Conservation (phyloP, 2,888 invertebrate species). For the Chesias legatella region DNA sequence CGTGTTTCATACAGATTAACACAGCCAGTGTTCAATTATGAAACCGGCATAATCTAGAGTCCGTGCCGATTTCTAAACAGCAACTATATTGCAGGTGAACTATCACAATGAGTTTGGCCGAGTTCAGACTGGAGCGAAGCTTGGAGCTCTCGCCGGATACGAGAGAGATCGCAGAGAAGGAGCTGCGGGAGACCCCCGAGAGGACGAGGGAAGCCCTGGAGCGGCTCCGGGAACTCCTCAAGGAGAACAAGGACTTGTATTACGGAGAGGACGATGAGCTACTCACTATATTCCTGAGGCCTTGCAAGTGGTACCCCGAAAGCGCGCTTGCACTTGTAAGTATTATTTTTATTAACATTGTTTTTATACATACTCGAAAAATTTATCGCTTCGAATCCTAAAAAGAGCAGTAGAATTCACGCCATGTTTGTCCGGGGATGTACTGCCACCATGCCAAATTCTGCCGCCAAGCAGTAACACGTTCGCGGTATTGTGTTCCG, state of each 20-base stretch:
- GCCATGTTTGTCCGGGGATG: no score
- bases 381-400: no score
- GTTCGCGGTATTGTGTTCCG: no score
- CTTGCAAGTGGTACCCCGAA: slow-evolving; percentile 91
- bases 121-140: slow-evolving; percentile 81
- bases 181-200: slow-evolving; percentile 87
- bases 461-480: no score
- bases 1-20: no score
- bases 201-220: slow-evolving; percentile 80
- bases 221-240: slow-evolving; percentile 82
- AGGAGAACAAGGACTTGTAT: slow-evolving; percentile 83
- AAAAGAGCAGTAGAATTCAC: no score
- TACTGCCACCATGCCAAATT: no score
- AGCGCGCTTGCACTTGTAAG: slow-evolving; percentile 89
- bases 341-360: slow-evolving; percentile 21
- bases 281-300: slow-evolving; percentile 88
- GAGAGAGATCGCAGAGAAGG: slow-evolving; percentile 80
- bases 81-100: slow-evolving; percentile 34
- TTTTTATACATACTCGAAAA: background rate
- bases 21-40: slow-evolving; percentile 3
- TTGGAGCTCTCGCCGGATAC: slow-evolving; percentile 81
- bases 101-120: slow-evolving; percentile 57
- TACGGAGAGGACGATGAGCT: slow-evolving; percentile 88
- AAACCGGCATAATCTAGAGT: slow-evolving; percentile 7
- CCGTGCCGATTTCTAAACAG: slow-evolving; percentile 7